Evolutionary conservation across 1,140 invertebrate genomes (phyloP).

Genomic region (Halotydeus destructor): DNA sequence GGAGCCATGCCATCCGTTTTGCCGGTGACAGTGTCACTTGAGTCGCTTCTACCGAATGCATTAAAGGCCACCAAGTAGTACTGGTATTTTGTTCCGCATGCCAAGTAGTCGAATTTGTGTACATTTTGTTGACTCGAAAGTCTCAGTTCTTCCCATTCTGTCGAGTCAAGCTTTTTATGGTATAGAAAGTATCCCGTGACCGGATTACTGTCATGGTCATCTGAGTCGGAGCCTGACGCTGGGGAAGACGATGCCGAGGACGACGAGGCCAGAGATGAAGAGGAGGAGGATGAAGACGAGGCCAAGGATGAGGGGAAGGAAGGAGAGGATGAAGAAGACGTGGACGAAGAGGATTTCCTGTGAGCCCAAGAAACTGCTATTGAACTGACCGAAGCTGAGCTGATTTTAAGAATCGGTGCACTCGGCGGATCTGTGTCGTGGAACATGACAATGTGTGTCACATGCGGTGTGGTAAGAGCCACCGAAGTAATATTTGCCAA

Average conservation of each 20-base stretch:
- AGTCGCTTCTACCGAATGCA: slow-evolving; percentile 60
- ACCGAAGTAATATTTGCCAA: no score
- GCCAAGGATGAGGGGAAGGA: no score
- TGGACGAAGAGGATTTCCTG: no score
- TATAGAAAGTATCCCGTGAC: slow-evolving; percentile 25
- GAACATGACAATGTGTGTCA: no score
- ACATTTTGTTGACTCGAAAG: not conserved
- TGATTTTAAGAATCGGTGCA: slow-evolving; percentile 12
- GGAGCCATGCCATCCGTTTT: slow-evolving; percentile 19
- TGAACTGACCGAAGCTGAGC: slow-evolving; percentile 12
- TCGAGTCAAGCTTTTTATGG: slow-evolving; percentile 29
- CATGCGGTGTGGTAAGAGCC: no score
- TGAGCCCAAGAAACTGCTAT: slow-evolving; percentile 16
- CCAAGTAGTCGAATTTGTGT: not conserved
- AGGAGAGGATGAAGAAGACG: not conserved
- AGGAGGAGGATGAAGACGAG: not conserved
- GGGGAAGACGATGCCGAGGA: no score
- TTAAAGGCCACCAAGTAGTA: slow-evolving; percentile 70
- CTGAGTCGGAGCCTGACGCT: no score
- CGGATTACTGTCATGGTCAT: no score
- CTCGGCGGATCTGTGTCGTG: slow-evolving; percentile 15
- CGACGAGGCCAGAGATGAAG: no score
- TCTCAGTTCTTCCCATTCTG: slow-evolving; percentile 31
- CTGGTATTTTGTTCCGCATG: slow-evolving; percentile 60
- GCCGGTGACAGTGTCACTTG: slow-evolving; percentile 31